A percentile compares a stretch with the other conserved stretches of the same genome.
Evolutionary conservation across 2,113 vertebrate species (phyloP).

Genomic region (Hepsetus odoe): DNA sequence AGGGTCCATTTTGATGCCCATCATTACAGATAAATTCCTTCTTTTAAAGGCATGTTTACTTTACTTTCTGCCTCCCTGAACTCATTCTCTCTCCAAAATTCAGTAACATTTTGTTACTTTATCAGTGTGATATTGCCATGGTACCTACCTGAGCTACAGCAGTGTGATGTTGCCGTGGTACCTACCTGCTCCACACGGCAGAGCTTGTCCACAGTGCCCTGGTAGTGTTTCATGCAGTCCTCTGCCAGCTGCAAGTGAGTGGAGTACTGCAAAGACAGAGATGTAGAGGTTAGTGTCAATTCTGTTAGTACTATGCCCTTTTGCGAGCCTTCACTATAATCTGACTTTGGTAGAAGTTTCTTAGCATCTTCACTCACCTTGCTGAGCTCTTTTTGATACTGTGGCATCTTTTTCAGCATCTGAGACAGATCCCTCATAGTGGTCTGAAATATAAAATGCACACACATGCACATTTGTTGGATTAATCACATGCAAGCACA

Average conservation of each 20-base stretch:
- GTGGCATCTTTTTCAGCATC: constrained; percentile 99
- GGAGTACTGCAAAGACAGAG: constrained; percentile 81
- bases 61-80: too few species aligned
- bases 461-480: not conserved
- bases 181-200: constrained; percentile 94
- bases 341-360: not conserved
- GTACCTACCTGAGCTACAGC: too few species aligned
- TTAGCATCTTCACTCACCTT: constrained; percentile 77
- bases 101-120: too few species aligned
- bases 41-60: too few species aligned
- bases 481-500: not conserved
- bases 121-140: too few species aligned
- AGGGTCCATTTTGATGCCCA: too few species aligned
- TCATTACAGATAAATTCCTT: too few species aligned
- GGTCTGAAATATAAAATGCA: constrained; percentile 77
- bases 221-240: constrained; percentile 99
- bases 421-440: constrained; percentile 96
- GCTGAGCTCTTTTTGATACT: constrained; percentile 98
- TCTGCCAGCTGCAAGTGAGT: constrained; percentile 97
- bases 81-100: too few species aligned
- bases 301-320: not conserved
- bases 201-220: constrained; percentile 96
- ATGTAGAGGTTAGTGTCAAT: not conserved
- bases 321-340: not conserved
- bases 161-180: not conserved